Evolutionary conservation across 2,113 vertebrate species (phyloP).

Genomic region (Neolamprologus modestus): DNA sequence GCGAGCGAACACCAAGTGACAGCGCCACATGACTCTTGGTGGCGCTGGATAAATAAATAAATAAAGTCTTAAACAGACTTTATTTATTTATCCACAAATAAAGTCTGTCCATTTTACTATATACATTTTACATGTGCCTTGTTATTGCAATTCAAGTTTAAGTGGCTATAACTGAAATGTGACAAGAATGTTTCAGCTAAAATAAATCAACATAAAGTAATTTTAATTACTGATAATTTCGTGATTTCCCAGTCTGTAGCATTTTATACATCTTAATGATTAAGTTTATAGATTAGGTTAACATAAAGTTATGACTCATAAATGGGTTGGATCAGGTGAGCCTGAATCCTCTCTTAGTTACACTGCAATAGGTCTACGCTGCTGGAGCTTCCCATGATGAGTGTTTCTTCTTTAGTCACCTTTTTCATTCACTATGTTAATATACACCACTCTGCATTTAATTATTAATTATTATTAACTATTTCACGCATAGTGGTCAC

Average conservation of each 20-base stretch:
- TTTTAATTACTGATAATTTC: background rate
- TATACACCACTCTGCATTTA: background rate
- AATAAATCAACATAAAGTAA: background rate
- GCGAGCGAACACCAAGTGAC: no score
- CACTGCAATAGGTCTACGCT: background rate
- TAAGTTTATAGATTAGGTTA: background rate
- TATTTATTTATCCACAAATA: background rate
- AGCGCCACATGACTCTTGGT: no score
- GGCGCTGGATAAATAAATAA: no score
- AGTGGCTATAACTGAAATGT: background rate
- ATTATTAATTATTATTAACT: background rate
- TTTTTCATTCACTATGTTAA: background rate
- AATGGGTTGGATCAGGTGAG: background rate
- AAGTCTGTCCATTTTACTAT: background rate
- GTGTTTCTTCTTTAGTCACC: background rate
- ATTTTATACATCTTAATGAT: background rate
- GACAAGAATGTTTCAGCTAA: background rate
- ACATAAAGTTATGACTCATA: background rate
- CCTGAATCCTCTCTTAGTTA: background rate
- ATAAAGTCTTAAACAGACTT: no score
- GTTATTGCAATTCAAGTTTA: background rate
- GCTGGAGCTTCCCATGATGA: background rate
- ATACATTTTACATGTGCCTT: background rate
- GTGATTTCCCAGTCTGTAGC: background rate
- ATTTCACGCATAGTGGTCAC: background rate